A percentile compares a stretch with the other conserved stretches of the same genome.
These are phyloP conservation scores for Enteromius thamalakanensis DNA, from an alignment of 2,797 vertebrate genomes.

Conservation along the genomic window DNA sequence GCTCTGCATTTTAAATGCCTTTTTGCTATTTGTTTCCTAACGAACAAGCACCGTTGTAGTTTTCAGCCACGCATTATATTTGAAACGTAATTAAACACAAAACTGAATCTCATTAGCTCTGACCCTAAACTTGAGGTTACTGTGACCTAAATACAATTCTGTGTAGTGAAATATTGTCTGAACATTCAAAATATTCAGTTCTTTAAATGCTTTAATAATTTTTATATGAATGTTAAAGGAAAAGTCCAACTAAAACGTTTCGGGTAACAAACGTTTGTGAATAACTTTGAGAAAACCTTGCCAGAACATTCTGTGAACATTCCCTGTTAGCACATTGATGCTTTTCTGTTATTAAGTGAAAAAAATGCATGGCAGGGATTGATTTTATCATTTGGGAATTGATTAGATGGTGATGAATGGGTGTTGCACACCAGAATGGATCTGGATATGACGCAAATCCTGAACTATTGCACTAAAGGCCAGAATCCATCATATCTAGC, in stretches of 20 bases:
- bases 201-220: too few species aligned
- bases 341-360: neutral
- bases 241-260: neutral
- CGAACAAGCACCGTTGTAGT: neutral
- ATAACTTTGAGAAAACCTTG: neutral
- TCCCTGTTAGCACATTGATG: neutral
- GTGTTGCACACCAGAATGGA: neutral
- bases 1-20: neutral
- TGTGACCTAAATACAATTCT: too few species aligned
- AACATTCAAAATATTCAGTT: neutral
- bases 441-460: neutral
- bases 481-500: neutral
- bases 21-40: neutral
- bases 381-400: slow-evolving; percentile 2
- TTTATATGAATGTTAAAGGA: neutral
- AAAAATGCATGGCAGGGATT: neutral
- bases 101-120: neutral
- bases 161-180: neutral
- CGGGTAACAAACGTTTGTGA: neutral
- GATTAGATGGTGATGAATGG: neutral
- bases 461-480: neutral
- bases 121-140: neutral
- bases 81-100: too few species aligned
- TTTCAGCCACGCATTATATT: neutral
- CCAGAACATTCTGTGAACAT: neutral